Evolutionary conservation across 2,888 invertebrate species (phyloP).

Genomic region (Xestia xanthographa): DNA sequence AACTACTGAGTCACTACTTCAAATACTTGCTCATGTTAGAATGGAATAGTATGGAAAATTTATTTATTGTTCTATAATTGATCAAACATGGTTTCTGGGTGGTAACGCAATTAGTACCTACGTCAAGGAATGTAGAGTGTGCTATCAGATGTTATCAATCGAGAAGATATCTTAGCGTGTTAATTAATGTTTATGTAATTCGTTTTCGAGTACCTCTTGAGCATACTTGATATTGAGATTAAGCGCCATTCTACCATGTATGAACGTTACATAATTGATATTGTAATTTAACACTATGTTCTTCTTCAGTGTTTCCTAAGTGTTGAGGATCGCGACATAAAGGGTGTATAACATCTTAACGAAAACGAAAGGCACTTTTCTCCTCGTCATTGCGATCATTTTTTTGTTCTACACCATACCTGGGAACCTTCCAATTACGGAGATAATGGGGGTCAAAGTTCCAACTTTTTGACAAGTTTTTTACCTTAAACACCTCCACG

Average conservation of each 20-base stretch:
- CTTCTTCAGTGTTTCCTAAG: not conserved
- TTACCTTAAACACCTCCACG: too few relatives aligned
- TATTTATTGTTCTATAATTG: not conserved
- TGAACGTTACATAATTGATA: slow-evolving; percentile 3
- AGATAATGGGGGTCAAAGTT: too few relatives aligned
- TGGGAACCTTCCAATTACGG: too few relatives aligned
- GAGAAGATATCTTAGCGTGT: slow-evolving; percentile 23
- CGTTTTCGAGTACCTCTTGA: slow-evolving; percentile 12
- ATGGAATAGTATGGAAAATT: not conserved
- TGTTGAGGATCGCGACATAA: not conserved
- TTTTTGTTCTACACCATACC: too few relatives aligned
- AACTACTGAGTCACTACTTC: not conserved
- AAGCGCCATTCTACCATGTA: not conserved
- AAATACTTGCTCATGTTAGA: not conserved
- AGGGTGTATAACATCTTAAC: too few relatives aligned
- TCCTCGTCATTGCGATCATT: too few relatives aligned
- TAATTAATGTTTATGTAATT: slow-evolving; percentile 44
- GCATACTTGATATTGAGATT: slow-evolving; percentile 4
- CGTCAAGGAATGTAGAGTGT: slow-evolving; percentile 9
- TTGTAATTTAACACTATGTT: slow-evolving; percentile 3
- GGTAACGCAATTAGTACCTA: not conserved
- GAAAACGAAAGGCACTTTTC: too few relatives aligned
- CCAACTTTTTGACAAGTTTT: too few relatives aligned
- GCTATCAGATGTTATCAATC: slow-evolving; percentile 32
- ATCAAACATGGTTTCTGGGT: slow-evolving; percentile 1